Evolutionary conservation across 2,113 vertebrate species (phyloP).

Genomic region (Ibidorhyncha struthersii): DNA sequence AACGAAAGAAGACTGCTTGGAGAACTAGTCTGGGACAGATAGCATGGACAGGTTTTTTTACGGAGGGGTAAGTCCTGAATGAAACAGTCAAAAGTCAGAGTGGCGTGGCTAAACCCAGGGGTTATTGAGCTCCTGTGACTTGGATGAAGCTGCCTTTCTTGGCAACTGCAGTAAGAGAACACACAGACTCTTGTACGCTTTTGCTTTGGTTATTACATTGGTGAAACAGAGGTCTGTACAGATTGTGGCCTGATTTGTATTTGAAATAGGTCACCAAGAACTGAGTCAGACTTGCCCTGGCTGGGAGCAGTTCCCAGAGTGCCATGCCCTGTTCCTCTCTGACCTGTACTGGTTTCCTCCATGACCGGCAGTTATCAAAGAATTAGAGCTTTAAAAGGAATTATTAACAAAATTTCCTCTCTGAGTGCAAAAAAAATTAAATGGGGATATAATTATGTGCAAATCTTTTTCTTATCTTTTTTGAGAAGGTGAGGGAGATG

Average conservation of each 20-base stretch:
- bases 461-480: neutral
- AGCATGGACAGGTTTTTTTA: conserved; percentile 64
- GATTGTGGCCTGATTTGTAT: conserved; percentile 7
- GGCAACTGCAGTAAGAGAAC: conserved; percentile 40
- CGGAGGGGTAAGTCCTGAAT: neutral
- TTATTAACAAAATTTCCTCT: neutral
- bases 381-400: neutral
- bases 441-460: neutral
- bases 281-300: neutral
- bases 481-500: neutral
- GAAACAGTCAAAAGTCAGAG: conserved; percentile 62
- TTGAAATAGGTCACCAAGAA: conserved; percentile 1
- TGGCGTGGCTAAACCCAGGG: conserved; percentile 38
- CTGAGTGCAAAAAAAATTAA: neutral
- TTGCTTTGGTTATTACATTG: neutral
- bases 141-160: conserved; percentile 53
- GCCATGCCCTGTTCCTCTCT: neutral
- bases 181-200: neutral
- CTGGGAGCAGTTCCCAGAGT: neutral
- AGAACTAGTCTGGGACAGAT: conserved; percentile 31
- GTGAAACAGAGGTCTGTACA: neutral
- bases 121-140: conserved; percentile 45
- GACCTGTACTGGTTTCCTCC: neutral
- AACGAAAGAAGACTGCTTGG: neutral
- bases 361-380: neutral